phyloP scores from a whole-genome alignment of 2,113 vertebrate species.

The Rhagologus leucostigma region DNA sequence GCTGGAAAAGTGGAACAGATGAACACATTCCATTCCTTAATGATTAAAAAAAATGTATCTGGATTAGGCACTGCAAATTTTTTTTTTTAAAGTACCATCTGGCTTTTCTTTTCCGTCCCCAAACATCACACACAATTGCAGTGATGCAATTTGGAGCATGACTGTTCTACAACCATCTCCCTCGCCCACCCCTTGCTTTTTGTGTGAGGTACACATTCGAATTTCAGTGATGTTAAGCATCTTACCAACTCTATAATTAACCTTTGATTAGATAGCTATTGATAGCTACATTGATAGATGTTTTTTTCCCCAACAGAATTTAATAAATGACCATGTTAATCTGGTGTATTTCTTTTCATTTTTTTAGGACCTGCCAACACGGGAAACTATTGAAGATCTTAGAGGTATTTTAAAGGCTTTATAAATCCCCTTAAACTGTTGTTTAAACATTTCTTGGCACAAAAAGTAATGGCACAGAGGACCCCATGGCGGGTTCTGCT shows the following conservation, averaged over 20 bases:
- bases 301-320: not conserved
- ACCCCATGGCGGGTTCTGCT: not conserved
- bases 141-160: not conserved
- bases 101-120: not conserved
- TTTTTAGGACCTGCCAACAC: constrained; percentile 67
- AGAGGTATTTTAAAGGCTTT: constrained; percentile 64
- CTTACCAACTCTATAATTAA: not conserved
- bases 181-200: not conserved
- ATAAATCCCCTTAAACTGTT: not conserved
- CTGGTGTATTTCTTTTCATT: not conserved
- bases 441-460: not conserved
- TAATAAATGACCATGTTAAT: not conserved
- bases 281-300: not conserved
- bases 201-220: not conserved
- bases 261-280: not conserved
- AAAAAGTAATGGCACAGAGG: not conserved
- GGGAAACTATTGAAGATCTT: constrained; percentile 75
- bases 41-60: not conserved
- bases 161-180: constrained; percentile 13
- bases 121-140: not conserved
- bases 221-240: not conserved
- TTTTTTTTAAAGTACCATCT: not conserved
- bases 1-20: not conserved
- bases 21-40: not conserved
- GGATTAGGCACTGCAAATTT: not conserved